Percentiles rank a stretch among this genome's conserved stretches.
Conservation (phyloP, 2,797 vertebrate species). For the Pygocentrus nattereri region DNA sequence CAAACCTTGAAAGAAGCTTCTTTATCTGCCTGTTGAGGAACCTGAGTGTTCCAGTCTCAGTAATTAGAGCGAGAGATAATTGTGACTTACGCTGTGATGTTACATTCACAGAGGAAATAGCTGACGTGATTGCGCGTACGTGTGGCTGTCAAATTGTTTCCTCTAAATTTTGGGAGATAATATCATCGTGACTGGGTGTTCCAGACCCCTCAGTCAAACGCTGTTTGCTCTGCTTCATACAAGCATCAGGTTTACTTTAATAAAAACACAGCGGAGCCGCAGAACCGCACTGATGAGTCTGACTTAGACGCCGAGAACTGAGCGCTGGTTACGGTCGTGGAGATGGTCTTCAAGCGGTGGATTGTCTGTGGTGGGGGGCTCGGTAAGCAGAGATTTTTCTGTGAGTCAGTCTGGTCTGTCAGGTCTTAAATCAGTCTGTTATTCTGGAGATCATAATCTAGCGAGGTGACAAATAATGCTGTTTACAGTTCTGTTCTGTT, state of each 20-base stretch:
- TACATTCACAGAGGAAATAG: constrained; percentile 72
- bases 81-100: background rate
- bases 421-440: background rate
- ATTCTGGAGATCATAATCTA: background rate
- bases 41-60: background rate
- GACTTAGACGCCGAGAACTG: background rate
- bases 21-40: background rate
- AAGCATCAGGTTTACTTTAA: background rate
- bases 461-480: too few relatives aligned
- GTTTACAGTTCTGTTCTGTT: too few relatives aligned
- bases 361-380: constrained; percentile 79
- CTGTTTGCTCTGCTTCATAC: constrained; percentile 1
- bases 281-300: background rate
- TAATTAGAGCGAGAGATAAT: background rate
- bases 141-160: constrained; percentile 76
- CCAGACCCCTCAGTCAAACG: constrained; percentile 16
- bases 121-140: constrained; percentile 66
- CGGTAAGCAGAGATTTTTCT: constrained; percentile 72
- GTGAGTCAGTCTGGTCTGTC: background rate
- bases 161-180: constrained; percentile 72
- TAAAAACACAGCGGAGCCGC: background rate
- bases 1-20: too few relatives aligned
- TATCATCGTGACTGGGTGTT: constrained; percentile 70
- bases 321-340: constrained; percentile 34
- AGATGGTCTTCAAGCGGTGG: constrained; percentile 83